phyloP scores from a whole-genome alignment of 2,888 invertebrate species.

The Tetropium fuscum region DNA sequence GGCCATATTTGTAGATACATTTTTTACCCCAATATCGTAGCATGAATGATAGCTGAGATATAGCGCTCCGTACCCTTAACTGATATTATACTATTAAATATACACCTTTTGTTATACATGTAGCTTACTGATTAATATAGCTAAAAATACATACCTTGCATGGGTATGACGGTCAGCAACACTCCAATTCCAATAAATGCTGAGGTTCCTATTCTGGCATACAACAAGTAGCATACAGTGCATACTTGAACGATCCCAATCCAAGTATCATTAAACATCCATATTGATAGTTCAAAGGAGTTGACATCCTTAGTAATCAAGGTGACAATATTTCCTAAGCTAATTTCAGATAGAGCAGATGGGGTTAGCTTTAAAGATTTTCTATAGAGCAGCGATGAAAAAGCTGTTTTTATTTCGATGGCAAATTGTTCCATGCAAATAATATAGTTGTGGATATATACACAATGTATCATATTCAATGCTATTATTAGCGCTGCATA shows the following conservation, averaged over 20 bases:
- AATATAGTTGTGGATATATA: constrained; percentile 82
- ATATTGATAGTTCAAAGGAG: constrained; percentile 87
- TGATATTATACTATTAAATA: too few species aligned
- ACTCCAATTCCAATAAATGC: constrained; percentile 69
- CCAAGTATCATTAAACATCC: constrained; percentile 93
- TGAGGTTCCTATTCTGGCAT: constrained; percentile 67
- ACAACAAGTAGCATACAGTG: constrained; percentile 84
- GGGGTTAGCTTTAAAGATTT: constrained; percentile 68
- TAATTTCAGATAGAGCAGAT: constrained; percentile 77
- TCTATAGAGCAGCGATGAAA: constrained; percentile 85
- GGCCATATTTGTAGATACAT: too few species aligned
- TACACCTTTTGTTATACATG: too few species aligned
- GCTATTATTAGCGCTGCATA: constrained; percentile 79
- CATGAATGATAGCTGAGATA: too few species aligned
- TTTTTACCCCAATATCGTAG: too few species aligned
- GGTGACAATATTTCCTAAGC: constrained; percentile 81
- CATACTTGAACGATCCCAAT: constrained; percentile 87
- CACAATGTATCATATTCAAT: constrained; percentile 77
- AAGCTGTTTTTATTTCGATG: constrained; percentile 85
- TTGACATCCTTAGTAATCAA: constrained; percentile 93
- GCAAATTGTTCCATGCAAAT: constrained; percentile 73
- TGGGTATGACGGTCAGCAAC: constrained; percentile 64
- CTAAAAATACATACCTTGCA: constrained; percentile 61
- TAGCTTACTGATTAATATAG: not conserved
- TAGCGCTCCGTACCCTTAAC: too few species aligned